Conservation (phyloP, 2,113 vertebrate species). For the Etheostoma spectabile region DNA sequence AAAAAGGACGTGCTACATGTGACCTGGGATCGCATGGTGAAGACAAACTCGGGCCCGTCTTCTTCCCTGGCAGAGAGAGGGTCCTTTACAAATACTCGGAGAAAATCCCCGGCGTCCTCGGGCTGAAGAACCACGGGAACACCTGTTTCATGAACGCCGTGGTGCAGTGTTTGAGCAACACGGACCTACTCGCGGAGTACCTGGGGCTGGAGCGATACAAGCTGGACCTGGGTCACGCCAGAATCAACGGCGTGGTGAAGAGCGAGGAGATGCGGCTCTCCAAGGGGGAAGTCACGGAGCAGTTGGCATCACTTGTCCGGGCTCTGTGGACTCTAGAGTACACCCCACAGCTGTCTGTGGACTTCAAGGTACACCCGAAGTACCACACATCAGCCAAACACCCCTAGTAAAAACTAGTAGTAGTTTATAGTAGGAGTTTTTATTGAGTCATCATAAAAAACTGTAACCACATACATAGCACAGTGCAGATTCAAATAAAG, state of each 20-base stretch:
- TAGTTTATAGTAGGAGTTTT: too few species aligned
- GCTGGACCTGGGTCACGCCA: slow-evolving; percentile 73
- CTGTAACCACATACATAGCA: too few species aligned
- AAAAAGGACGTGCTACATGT: slow-evolving; percentile 57
- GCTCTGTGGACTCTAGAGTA: slow-evolving; percentile 94
- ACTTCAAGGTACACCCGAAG: slow-evolving; percentile 89
- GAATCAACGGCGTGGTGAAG: slow-evolving; percentile 57
- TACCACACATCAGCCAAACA: neutral
- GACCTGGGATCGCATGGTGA: slow-evolving; percentile 55
- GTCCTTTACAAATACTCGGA: slow-evolving; percentile 78
- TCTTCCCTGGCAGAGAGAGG: slow-evolving; percentile 75
- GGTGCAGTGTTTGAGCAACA: slow-evolving; percentile 96
- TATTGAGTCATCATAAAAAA: too few species aligned
- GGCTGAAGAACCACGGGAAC: slow-evolving; percentile 95
- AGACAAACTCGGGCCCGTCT: slow-evolving; percentile 61
- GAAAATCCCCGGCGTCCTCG: slow-evolving; percentile 87
- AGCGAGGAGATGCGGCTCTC: slow-evolving; percentile 41
- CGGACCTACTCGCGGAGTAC: slow-evolving; percentile 92
- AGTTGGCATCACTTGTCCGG: slow-evolving; percentile 89
- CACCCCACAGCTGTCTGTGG: slow-evolving; percentile 92
- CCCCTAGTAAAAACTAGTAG: too few species aligned
- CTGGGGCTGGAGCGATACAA: slow-evolving; percentile 89
- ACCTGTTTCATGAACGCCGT: slow-evolving; percentile 97
- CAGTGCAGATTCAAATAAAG: too few species aligned
- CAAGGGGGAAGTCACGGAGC: slow-evolving; percentile 88